A percentile compares a stretch with the other conserved stretches of the same genome.
These are phyloP conservation scores for Ctenochaetus hawaiiensis DNA, from an alignment of 2,797 vertebrate genomes.

Conservation along the genomic window DNA sequence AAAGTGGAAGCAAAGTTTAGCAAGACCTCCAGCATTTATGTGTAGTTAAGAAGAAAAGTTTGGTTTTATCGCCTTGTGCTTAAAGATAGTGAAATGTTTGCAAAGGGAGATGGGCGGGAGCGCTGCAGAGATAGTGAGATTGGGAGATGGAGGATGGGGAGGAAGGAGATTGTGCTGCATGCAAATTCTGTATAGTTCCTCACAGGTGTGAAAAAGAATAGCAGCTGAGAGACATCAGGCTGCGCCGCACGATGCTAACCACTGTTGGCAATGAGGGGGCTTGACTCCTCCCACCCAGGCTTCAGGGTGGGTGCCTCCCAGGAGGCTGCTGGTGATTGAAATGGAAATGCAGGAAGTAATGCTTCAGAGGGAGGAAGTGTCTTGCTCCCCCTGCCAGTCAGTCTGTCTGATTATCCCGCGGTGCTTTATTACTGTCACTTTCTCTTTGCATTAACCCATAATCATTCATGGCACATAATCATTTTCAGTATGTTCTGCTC, in stretches of 20 bases:
- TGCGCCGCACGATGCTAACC: conserved; percentile 62
- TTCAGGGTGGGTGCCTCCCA: conserved; percentile 62
- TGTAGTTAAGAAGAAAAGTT: conserved; percentile 11
- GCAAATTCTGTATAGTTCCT: conserved; percentile 52
- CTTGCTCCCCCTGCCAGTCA: conserved; percentile 62
- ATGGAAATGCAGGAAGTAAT: conserved; percentile 82
- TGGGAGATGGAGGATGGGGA: conserved; percentile 9
- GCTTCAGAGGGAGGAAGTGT: conserved; percentile 70
- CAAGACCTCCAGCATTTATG: conserved; percentile 8
- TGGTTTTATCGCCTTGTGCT: conserved; percentile 36
- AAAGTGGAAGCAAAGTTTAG: conserved; percentile 45
- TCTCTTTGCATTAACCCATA: conserved; percentile 60
- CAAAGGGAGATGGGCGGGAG: conserved; percentile 1
- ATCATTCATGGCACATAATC: conserved; percentile 64
- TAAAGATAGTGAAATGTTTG: conserved; percentile 49
- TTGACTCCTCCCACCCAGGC: conserved; percentile 77
- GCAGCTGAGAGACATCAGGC: conserved; percentile 61
- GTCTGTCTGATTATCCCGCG: conserved; percentile 57
- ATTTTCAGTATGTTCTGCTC: conserved; percentile 35
- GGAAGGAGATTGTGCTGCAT: conserved; percentile 31
- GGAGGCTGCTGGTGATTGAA: conserved; percentile 77
- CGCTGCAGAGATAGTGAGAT: conserved; percentile 13
- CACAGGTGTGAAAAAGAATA: conserved; percentile 63
- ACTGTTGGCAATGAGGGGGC: conserved; percentile 74
- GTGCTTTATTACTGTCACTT: conserved; percentile 69